A percentile compares a stretch with the other conserved stretches of the same genome.
phyloP scores from a whole-genome alignment of 2,113 vertebrate species.

The Apus apus region DNA sequence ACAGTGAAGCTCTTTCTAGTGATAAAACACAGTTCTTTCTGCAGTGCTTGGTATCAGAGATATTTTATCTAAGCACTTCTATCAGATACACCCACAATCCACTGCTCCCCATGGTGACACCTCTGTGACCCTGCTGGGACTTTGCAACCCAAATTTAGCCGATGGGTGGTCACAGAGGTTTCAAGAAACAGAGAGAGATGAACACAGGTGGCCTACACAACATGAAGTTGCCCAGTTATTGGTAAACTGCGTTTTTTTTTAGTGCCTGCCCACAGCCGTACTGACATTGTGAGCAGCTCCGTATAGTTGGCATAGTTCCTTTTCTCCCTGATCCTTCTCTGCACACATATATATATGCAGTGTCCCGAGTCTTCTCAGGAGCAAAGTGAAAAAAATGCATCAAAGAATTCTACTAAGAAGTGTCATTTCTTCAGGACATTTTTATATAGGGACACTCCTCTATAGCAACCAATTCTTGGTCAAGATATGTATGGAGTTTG shows the following conservation, averaged over 20 bases:
- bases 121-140: not conserved
- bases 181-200: not conserved
- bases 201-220: not conserved
- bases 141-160: not conserved
- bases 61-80: not conserved
- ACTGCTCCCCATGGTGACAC: rapidly evolving
- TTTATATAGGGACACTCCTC: not conserved
- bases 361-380: not conserved
- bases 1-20: not conserved
- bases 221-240: rapidly evolving
- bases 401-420: not conserved
- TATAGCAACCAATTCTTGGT: rapidly evolving
- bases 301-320: not conserved
- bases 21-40: not conserved
- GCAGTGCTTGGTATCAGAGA: not conserved
- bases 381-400: not conserved
- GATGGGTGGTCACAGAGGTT: not conserved
- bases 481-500: rapidly evolving
- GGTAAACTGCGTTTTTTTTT: not conserved
- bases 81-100: rapidly evolving
- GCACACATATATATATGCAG: rapidly evolving
- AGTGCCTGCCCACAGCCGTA: not conserved
- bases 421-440: not conserved
- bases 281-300: not conserved
- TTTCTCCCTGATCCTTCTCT: not conserved